These are phyloP conservation scores for Cacoxenus indagator DNA, from an alignment of 2,888 invertebrate species.

Conservation along the genomic window DNA sequence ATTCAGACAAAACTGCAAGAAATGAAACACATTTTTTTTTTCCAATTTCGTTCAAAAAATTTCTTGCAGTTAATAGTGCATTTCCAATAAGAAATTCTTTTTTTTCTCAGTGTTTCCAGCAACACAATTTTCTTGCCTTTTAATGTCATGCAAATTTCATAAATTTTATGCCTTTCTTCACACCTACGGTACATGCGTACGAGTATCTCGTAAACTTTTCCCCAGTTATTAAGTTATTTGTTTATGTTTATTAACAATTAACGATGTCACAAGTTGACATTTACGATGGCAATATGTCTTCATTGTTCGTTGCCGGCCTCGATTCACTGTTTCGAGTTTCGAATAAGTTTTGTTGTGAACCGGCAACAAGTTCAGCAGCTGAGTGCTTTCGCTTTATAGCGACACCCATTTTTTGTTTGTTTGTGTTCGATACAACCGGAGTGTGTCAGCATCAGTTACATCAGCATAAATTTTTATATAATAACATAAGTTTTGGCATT, in stretches of 20 bases:
- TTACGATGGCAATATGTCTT: constrained; percentile 11
- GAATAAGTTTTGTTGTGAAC: not conserved
- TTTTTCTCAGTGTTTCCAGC: not conserved
- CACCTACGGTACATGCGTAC: not conserved
- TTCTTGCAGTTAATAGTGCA: not conserved
- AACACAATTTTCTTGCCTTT: not conserved
- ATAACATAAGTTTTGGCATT: not conserved
- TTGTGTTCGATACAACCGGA: not conserved
- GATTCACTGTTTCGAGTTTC: not conserved
- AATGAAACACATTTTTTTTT: constrained; percentile 12
- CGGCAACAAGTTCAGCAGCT: not conserved
- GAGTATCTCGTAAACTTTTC: constrained; percentile 7
- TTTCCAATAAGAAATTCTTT: not conserved
- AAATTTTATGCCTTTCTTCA: constrained; percentile 16
- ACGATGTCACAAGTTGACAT: constrained; percentile 11
- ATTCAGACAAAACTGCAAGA: constrained; percentile 25
- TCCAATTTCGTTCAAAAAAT: not conserved
- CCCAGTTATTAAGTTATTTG: constrained; percentile 14
- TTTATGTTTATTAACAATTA: not conserved
- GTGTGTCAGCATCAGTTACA: constrained; percentile 7
- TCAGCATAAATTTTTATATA: not conserved
- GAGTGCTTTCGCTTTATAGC: constrained; percentile 5
- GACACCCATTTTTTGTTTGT: not conserved
- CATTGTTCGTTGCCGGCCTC: not conserved
- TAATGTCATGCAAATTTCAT: constrained; percentile 10